These are phyloP conservation scores for Emydocephalus ijimae DNA, from an alignment of 2,113 vertebrate species.

Conservation along the genomic window DNA sequence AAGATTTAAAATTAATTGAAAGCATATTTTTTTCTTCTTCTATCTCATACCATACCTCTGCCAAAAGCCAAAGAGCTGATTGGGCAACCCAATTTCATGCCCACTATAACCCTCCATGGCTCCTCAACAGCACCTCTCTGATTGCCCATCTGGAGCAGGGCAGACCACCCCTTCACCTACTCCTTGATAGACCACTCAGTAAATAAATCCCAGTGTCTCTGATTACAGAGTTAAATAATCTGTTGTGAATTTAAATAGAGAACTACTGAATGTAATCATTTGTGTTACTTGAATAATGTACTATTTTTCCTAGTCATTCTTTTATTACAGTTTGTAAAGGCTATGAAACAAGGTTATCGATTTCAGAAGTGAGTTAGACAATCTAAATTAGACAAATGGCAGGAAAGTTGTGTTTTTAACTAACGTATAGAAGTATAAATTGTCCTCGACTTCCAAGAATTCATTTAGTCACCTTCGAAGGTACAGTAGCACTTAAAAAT, in stretches of 20 bases:
- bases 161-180: too few species aligned
- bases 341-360: neutral
- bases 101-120: neutral
- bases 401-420: neutral
- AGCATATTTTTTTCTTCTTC: neutral
- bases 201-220: neutral
- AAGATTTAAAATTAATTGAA: slow-evolving; percentile 4
- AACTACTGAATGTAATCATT: neutral
- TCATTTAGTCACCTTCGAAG: neutral
- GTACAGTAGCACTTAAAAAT: neutral
- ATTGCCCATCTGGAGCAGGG: neutral
- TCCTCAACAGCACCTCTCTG: neutral
- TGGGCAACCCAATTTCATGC: neutral
- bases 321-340: neutral
- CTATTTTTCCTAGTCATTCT: neutral
- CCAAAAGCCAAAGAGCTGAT: neutral
- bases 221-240: neutral
- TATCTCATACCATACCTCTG: neutral
- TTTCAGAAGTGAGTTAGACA: neutral
- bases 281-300: neutral
- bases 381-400: neutral
- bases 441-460: neutral
- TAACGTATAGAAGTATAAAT: neutral
- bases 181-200: neutral
- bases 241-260: neutral